These are phyloP conservation scores for Cylloceria caligata DNA, from an alignment of 2,888 invertebrate species.

Conservation along the genomic window DNA sequence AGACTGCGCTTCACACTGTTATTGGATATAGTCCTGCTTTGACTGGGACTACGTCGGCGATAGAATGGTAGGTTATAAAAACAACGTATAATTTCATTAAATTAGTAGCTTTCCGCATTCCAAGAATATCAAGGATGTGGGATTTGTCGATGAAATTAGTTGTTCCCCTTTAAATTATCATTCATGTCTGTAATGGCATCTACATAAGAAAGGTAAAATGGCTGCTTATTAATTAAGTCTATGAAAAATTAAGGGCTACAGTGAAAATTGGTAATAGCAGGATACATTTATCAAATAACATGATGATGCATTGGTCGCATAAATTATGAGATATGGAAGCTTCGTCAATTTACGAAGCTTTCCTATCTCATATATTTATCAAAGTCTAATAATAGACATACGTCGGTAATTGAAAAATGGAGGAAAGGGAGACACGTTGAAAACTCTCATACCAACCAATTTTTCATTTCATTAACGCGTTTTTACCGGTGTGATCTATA, in stretches of 20 bases:
- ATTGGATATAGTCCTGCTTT: neutral
- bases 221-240: neutral
- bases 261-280: no score
- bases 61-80: neutral
- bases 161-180: neutral
- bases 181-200: neutral
- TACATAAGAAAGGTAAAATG: neutral
- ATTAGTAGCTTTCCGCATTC: neutral
- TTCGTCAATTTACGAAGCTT: no score
- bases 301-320: no score
- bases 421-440: constrained; percentile 2
- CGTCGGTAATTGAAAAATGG: neutral
- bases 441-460: neutral
- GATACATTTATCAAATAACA: neutral
- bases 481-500: neutral
- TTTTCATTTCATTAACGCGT: neutral
- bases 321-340: no score
- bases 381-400: neutral
- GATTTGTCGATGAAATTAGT: neutral
- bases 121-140: neutral
- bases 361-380: no score
- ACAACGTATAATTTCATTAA: neutral
- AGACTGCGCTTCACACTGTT: neutral
- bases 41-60: neutral
- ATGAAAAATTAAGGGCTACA: neutral